Evolutionary conservation across 1,140 invertebrate species (phyloP), one percentile per base, ranked within the genome.

Genomic region (Episyrphus balteatus): DNA sequence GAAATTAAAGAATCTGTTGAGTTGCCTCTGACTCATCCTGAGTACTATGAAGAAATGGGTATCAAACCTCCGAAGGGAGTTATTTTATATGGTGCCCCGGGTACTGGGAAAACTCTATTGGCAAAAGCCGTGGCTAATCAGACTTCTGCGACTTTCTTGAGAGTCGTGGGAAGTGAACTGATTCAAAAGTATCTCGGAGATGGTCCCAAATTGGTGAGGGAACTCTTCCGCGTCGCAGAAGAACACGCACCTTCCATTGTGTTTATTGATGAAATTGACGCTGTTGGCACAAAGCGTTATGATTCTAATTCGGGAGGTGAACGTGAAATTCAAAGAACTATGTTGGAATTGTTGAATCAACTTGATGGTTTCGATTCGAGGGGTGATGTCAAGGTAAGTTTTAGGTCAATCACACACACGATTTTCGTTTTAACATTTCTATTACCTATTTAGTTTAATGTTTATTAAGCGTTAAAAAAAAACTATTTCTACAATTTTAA

Each of bases 21-120:
- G 70, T 72, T 99, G 41, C 97, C 97, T 1, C 70, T 99, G 13
- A 99, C 97, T 31, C 97, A 99, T 79, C 96, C 96, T 13, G 97
- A 99, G 72, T 99, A 99, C 71, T 99, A 99, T 69, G 96, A 99
- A 73, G 96, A 99, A 74, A 99, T 99, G 96, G 97, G 97, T 51
- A 99, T 99, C 49, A 95, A 96, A 67, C 95, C 97, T 17, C 97
- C 97, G 0, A 99, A 99, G 70, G 97, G 97, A 54, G 97, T 99
- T 7, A 99, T 99, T 67, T 74, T 99, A 9, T 99, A 99, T 74
- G 97, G 96, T 1, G 86, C 92, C 41, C 96, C 96, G 2, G 97
- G 97, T 26, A 99, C 97, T 42, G 94, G 95, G 1, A 99, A 99
- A 73, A 99, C 97, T 1, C 73, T 99, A 13, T 70, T 99, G 18